Evolutionary conservation across 2,888 invertebrate genomes (phyloP), one percentile per base, ranked within the genome.

Genomic region (Criorhina ranunculi): DNA sequence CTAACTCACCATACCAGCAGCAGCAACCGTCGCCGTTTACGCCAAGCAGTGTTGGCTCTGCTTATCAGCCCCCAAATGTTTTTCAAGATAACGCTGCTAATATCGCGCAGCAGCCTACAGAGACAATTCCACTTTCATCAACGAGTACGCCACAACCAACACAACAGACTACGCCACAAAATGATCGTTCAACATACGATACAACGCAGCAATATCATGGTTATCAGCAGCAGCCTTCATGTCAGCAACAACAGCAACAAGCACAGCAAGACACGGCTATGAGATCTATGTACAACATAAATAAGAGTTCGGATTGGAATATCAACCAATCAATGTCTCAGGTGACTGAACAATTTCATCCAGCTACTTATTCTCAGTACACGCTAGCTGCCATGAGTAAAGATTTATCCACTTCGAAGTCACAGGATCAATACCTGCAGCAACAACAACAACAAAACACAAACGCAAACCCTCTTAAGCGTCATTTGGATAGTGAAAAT

Each of bases 1-100:
- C 90, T 87, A 88, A 89, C 64, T 91, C 92, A 44, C 93, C 93
- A 51, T 94, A 93, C 87, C 89, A 90, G 24, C 90, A 90, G 15
- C 90, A 87, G 7, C 83, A 87, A 53, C 83, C 87, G 12, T 87
- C 88, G 15, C 89, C 88, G 0, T 86, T 87, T 40, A 79, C 85
- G 7, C 86, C 86, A 19, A 73, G 88, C 73, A 83, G 37, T 49
- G 72, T 80, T 0, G 66, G 67, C 12, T 83, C 88, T 7, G 83
- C 86, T 2, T 78, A 88, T 24, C 90, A 90, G 17, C 59, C 85
- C 11, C 44, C 85, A 35, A 76, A 66, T 60, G 75, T 80, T 70
- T 85, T 85, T 11, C 82, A 79, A 70, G 83, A 86, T 12, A 72
- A 59, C 31, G 12, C 64, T 2, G n/a, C 77, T 44, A 69, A 78